A percentile compares a stretch with the other conserved stretches of the same genome.
Conservation (phyloP, 2,113 vertebrate genomes). For the Triplophysa dalaica region DNA sequence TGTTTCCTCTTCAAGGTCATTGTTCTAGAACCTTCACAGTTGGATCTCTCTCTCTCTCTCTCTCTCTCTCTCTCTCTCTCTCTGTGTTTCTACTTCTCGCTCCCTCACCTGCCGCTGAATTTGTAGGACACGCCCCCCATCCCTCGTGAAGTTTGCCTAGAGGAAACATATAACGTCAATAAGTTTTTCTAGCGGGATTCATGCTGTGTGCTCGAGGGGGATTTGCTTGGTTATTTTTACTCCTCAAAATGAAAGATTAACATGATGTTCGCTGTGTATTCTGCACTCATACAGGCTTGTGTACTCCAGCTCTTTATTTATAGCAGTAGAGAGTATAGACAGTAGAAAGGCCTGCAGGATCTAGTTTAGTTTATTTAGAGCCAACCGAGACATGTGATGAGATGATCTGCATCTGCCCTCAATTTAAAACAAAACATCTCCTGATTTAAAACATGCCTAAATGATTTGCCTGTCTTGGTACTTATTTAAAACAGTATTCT, state of each 20-base stretch:
- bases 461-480: constrained; percentile 2
- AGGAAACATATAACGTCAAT: background rate
- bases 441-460: background rate
- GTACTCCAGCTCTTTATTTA: constrained; percentile 68
- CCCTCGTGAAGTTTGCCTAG: background rate
- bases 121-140: constrained; percentile 21
- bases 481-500: background rate
- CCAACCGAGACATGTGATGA: no score
- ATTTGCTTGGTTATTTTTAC: constrained; percentile 65
- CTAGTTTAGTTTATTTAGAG: constrained; percentile 58
- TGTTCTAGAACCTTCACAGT: background rate
- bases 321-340: constrained; percentile 51
- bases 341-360: constrained; percentile 59
- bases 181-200: constrained; percentile 41
- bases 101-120: background rate
- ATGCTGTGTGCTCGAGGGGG: constrained; percentile 31
- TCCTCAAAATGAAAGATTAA: constrained; percentile 69
- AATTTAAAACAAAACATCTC: no score
- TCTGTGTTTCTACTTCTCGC: background rate
- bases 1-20: constrained; percentile 10
- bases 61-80: constrained; percentile 9
- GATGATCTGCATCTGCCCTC: no score
- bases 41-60: no score
- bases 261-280: constrained; percentile 52
- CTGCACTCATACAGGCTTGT: constrained; percentile 42